A percentile compares a stretch with the other conserved stretches of the same genome.
These are phyloP conservation scores for Heliconius aoede DNA, from an alignment of 2,888 invertebrate genomes.

Conservation along the genomic window DNA sequence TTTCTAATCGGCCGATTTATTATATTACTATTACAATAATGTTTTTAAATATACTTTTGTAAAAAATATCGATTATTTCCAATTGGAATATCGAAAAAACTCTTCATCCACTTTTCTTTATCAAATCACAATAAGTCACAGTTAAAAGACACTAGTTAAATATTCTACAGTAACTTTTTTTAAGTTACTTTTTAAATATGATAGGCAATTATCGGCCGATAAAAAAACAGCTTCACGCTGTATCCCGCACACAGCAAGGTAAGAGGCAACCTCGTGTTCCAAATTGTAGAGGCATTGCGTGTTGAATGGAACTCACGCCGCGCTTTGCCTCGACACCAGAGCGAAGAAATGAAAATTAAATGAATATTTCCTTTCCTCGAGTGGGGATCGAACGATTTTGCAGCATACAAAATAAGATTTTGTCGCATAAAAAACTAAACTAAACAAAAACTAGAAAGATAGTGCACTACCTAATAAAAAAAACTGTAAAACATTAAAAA, in stretches of 20 bases:
- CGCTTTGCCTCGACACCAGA: too few relatives aligned
- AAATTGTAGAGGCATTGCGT: too few relatives aligned
- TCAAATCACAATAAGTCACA: background rate
- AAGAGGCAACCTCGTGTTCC: too few relatives aligned
- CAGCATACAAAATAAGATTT: too few relatives aligned
- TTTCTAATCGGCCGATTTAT: constrained; percentile 34
- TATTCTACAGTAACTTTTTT: background rate
- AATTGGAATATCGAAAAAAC: constrained; percentile 3
- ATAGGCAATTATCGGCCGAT: constrained; percentile 18
- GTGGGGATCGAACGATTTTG: too few relatives aligned
- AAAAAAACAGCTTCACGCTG: too few relatives aligned
- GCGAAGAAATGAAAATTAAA: too few relatives aligned
- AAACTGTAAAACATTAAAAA: constrained; percentile 62
- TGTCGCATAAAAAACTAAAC: constrained; percentile 18
- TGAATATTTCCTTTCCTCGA: too few relatives aligned
- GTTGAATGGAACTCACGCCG: too few relatives aligned
- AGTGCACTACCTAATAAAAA: constrained; percentile 40
- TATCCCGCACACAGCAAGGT: too few relatives aligned
- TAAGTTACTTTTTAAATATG: background rate
- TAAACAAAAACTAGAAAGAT: constrained; percentile 29
- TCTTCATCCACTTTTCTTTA: background rate
- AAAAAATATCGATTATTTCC: background rate
- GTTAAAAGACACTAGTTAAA: background rate
- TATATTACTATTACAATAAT: background rate
- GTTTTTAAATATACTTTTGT: background rate